Evolutionary conservation across 2,113 vertebrate species (phyloP).

Genomic region (Callocephalon fimbriatum): DNA sequence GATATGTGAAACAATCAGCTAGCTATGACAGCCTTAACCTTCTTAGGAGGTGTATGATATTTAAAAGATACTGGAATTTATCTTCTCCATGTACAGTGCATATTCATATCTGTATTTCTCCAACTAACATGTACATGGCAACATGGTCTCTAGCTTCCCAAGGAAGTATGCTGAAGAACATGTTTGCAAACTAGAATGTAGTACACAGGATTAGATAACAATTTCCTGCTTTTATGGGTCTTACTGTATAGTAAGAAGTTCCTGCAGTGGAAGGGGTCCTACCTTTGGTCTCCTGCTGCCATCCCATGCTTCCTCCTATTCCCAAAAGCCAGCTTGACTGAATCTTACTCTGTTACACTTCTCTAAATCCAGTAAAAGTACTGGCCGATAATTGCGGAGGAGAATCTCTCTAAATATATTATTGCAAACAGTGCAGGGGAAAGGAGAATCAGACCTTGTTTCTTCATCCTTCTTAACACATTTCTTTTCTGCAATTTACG

Average conservation of each 20-base stretch:
- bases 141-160: background rate
- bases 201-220: background rate
- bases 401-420: background rate
- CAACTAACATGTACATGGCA: rapidly evolving
- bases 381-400: background rate
- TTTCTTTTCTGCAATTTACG: background rate
- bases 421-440: background rate
- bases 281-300: background rate
- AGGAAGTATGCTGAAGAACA: background rate
- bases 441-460: background rate
- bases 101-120: background rate
- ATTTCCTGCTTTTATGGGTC: background rate
- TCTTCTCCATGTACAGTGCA: background rate
- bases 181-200: background rate
- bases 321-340: background rate
- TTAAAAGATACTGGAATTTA: background rate
- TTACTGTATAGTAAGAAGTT: background rate
- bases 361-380: background rate
- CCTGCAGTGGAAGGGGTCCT: background rate
- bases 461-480: background rate
- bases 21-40: background rate
- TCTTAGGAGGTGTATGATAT: background rate
- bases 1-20: background rate
- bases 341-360: background rate
- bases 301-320: background rate